Evolutionary conservation across 2,113 vertebrate genomes (phyloP).

Genomic region (Apodemus sylvaticus): DNA sequence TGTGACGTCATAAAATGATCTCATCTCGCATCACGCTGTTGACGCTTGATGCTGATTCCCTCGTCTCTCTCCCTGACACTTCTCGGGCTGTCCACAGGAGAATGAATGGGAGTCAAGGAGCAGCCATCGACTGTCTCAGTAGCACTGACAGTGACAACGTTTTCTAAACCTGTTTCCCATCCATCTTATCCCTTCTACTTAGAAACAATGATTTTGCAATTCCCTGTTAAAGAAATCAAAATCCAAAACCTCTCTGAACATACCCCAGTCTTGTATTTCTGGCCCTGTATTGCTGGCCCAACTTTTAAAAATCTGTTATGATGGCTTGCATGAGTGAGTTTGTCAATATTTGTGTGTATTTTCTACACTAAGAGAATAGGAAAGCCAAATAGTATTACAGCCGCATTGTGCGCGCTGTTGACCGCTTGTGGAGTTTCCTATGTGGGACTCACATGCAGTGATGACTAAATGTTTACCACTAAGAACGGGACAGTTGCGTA

Average conservation of each 20-base stretch:
- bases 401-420: neutral
- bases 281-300: neutral
- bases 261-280: neutral
- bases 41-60: too few species aligned
- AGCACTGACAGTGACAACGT: rapidly evolving
- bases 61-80: neutral
- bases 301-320: constrained; percentile 5
- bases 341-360: constrained; percentile 37
- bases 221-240: neutral
- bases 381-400: neutral
- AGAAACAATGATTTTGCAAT: neutral
- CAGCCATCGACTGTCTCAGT: neutral
- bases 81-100: neutral
- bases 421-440: neutral
- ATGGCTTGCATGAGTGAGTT: neutral
- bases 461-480: neutral
- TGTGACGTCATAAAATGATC: neutral
- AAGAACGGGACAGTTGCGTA: neutral
- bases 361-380: neutral
- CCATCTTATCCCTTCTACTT: neutral
- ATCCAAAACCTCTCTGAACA: neutral
- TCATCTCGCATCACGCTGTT: neutral
- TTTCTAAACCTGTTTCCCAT: neutral
- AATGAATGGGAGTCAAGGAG: neutral
- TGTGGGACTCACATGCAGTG: neutral